A percentile compares a stretch with the other conserved stretches of the same genome.
phyloP scores from a whole-genome alignment of 2,797 vertebrate genomes.

The Lagorchestes hirsutus region DNA sequence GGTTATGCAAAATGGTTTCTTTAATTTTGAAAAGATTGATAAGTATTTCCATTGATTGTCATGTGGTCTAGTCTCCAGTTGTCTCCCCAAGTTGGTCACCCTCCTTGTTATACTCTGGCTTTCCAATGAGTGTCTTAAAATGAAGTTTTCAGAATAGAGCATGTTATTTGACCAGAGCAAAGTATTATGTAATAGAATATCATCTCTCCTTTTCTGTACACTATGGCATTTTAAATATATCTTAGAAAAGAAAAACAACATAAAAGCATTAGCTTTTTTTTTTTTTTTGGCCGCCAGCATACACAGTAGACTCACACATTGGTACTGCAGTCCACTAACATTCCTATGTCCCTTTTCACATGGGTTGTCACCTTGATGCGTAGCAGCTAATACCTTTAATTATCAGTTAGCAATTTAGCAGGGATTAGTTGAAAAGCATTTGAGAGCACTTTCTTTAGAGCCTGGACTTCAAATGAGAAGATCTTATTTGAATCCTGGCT shows the following conservation, averaged over 20 bases:
- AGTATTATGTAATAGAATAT: not conserved
- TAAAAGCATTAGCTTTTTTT: not conserved
- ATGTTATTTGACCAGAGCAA: not conserved
- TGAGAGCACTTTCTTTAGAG: not conserved
- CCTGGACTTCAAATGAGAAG: not conserved
- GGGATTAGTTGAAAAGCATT: not conserved
- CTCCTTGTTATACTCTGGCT: not conserved
- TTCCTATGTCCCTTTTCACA: not conserved
- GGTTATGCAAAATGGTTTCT: not conserved
- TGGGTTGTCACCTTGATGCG: not conserved
- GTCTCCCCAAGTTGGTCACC: not conserved
- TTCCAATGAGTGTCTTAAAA: not conserved
- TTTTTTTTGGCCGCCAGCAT: not conserved
- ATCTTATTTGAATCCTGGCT: not conserved
- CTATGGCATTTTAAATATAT: too few relatives aligned
- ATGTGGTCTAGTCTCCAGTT: not conserved
- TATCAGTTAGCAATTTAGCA: not conserved
- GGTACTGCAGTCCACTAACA: not conserved
- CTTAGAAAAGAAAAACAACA: too few relatives aligned
- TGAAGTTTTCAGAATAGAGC: not conserved
- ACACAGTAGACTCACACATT: not conserved
- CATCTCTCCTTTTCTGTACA: not conserved
- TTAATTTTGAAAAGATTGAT: not conserved
- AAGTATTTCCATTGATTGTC: not conserved
- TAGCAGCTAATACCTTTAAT: not conserved